These are phyloP conservation scores for Marmota flaviventris DNA, from an alignment of 2,113 vertebrate genomes.

Conservation along the genomic window DNA sequence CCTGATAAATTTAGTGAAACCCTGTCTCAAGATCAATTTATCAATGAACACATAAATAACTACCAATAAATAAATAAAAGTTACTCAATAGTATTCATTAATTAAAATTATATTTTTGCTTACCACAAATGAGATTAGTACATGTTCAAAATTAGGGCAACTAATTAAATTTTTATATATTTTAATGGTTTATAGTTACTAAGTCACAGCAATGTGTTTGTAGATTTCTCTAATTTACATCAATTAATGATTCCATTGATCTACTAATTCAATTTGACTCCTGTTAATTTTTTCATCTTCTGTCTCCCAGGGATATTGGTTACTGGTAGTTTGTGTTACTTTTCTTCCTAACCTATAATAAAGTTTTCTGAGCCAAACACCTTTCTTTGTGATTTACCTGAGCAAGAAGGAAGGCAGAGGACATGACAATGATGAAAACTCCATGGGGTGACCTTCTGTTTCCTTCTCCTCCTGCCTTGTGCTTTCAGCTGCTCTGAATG, in stretches of 20 bases:
- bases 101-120: background rate
- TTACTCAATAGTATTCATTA: background rate
- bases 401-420: background rate
- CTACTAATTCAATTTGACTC: conserved; percentile 19
- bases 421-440: background rate
- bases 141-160: background rate
- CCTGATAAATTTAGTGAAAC: background rate
- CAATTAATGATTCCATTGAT: background rate
- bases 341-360: background rate
- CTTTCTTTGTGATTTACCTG: conserved; percentile 56
- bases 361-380: background rate
- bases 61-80: background rate
- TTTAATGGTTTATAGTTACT: background rate
- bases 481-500: background rate
- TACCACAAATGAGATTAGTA: background rate
- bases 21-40: background rate
- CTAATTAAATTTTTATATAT: background rate
- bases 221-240: background rate
- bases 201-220: background rate
- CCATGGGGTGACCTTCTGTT: background rate
- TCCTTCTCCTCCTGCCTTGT: background rate
- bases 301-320: background rate
- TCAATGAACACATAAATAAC: background rate
- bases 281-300: background rate
- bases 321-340: background rate